Conservation (phyloP, 2,113 vertebrate genomes). For the Upupa epops region DNA sequence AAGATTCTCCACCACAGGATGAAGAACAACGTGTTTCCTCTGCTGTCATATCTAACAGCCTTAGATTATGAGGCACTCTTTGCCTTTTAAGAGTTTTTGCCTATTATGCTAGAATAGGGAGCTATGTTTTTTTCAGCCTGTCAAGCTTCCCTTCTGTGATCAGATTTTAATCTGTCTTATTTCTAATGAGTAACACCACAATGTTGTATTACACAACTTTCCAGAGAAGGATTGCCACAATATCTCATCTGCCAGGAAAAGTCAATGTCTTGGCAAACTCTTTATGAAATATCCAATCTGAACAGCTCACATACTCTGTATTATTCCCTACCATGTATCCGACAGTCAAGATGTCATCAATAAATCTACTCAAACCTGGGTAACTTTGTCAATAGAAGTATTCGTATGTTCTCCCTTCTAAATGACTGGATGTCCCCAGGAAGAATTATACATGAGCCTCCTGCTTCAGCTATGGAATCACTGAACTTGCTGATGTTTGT, state of each 20-base stretch:
- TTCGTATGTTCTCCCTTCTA: not conserved
- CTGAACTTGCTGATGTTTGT: not conserved
- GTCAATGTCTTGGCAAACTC: slow-evolving; percentile 29
- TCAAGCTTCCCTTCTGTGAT: not conserved
- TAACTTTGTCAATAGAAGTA: not conserved
- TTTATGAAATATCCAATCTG: slow-evolving; percentile 39
- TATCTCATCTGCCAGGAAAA: slow-evolving; percentile 45
- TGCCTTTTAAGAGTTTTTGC: not conserved
- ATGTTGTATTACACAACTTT: slow-evolving; percentile 19
- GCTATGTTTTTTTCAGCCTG: not conserved
- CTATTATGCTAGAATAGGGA: not conserved
- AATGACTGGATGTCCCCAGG: not conserved
- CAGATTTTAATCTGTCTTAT: slow-evolving; percentile 44
- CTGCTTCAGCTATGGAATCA: not conserved
- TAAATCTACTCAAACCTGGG: not conserved
- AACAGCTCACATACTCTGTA: slow-evolving; percentile 5
- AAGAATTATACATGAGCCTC: not conserved
- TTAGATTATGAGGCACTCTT: not conserved
- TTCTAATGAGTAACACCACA: slow-evolving; percentile 51
- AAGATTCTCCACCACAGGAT: not conserved
- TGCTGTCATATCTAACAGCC: not conserved
- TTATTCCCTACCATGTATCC: not conserved
- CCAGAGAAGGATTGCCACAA: slow-evolving; percentile 31
- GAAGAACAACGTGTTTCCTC: not conserved
- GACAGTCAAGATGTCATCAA: slow-evolving; percentile 16